A percentile compares a stretch with the other conserved stretches of the same genome.
These are phyloP conservation scores for Calonectris borealis DNA, from an alignment of 2,113 vertebrate species.

Conservation along the genomic window DNA sequence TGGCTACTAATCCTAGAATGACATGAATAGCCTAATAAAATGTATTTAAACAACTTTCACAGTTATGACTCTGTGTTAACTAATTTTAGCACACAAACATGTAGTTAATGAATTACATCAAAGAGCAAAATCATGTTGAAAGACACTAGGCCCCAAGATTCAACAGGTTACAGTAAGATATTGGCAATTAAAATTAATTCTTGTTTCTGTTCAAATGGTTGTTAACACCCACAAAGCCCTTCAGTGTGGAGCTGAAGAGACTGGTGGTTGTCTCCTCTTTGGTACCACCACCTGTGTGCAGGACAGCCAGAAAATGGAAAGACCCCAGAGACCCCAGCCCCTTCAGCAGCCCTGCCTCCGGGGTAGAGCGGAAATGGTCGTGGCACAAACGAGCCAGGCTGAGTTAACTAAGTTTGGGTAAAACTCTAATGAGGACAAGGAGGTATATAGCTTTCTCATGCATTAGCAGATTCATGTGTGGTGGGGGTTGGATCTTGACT, in stretches of 20 bases:
- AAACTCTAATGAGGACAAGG: neutral
- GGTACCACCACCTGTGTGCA: neutral
- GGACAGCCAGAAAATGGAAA: neutral
- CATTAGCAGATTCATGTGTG: neutral
- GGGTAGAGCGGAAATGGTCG: neutral
- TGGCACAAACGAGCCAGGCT: neutral
- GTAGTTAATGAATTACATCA: neutral
- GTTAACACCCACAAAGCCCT: neutral
- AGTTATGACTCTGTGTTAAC: neutral
- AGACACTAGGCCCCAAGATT: neutral
- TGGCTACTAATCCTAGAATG: neutral
- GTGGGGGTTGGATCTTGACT: neutral
- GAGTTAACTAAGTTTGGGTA: neutral
- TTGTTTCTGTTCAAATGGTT: neutral
- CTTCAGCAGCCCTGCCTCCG: neutral
- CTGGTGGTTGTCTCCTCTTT: neutral
- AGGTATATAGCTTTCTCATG: neutral
- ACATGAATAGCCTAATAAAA: neutral
- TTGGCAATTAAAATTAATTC: neutral
- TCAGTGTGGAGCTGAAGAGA: neutral
- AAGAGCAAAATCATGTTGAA: neutral
- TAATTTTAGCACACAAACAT: neutral
- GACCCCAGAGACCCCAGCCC: neutral
- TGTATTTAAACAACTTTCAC: constrained; percentile 6
- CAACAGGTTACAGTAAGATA: neutral